phyloP scores from a whole-genome alignment of 2,797 vertebrate genomes.

The Xenentodon cancila region DNA sequence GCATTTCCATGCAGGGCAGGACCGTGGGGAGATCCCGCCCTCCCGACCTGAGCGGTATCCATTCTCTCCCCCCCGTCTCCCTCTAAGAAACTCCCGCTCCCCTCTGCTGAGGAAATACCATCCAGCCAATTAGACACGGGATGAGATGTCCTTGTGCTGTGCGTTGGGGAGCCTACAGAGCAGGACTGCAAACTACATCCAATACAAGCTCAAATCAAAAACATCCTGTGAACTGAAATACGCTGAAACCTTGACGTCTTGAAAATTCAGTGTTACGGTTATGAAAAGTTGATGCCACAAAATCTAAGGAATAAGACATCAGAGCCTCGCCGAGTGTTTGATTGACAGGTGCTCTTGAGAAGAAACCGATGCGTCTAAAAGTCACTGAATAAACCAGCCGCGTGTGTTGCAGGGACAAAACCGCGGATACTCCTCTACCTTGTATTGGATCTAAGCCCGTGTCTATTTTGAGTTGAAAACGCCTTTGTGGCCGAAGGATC shows the following conservation, averaged over 20 bases:
- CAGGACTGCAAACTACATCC: conserved; percentile 25
- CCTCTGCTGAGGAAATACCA: conserved; percentile 70
- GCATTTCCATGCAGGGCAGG: conserved; percentile 22
- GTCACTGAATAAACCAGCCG: too few species aligned
- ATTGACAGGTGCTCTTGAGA: too few species aligned
- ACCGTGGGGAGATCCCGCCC: conserved; percentile 28
- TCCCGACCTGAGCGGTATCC: conserved; percentile 33
- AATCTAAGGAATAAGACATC: too few species aligned
- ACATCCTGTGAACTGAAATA: conserved; percentile 14
- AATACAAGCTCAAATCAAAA: conserved; percentile 26
- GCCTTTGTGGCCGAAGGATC: conserved; percentile 21
- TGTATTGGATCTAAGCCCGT: background rate
- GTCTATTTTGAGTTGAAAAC: conserved; percentile 40
- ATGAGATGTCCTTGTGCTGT: conserved; percentile 48
- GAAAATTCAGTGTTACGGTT: too few species aligned
- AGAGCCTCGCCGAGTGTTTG: too few species aligned
- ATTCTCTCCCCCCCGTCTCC: background rate
- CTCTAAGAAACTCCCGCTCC: conserved; percentile 31
- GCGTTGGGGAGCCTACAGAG: conserved; percentile 30
- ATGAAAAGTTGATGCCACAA: too few species aligned
- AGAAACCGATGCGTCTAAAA: too few species aligned
- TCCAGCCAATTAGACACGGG: conserved; percentile 64
- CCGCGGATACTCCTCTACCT: conserved; percentile 12
- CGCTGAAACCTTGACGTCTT: background rate
- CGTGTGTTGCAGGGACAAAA: conserved; percentile 29